phyloP scores from a whole-genome alignment of 2,797 vertebrate genomes.

The Melanotaenia pygmaea region DNA sequence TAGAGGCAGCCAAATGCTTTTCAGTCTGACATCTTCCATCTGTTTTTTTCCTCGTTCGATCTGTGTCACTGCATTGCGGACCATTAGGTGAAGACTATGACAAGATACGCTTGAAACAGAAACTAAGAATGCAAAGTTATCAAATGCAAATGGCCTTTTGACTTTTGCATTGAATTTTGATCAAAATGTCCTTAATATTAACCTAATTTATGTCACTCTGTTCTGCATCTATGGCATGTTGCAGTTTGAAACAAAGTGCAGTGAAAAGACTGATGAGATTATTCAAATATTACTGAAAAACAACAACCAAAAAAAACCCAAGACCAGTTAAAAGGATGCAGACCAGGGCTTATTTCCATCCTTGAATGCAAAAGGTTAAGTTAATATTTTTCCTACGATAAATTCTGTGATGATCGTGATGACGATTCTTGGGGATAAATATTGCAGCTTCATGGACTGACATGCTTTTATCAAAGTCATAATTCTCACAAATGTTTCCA shows the following conservation, averaged over 20 bases:
- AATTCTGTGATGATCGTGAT: background rate
- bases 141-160: background rate
- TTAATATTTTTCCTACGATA: background rate
- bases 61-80: constrained; percentile 2
- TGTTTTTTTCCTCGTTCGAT: constrained; percentile 19
- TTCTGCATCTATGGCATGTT: background rate
- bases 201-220: background rate
- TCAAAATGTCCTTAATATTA: background rate
- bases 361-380: too few species aligned
- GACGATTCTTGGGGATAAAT: background rate
- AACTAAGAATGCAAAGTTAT: background rate
- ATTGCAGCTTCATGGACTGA: background rate
- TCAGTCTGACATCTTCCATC: constrained; percentile 30
- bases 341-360: too few species aligned
- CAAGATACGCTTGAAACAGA: background rate
- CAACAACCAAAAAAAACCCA: too few species aligned
- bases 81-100: background rate
- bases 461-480: background rate
- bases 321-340: too few species aligned
- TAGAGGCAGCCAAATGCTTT: constrained; percentile 16
- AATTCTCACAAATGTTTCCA: background rate
- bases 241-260: background rate
- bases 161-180: background rate
- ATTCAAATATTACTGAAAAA: too few species aligned
- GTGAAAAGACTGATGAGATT: too few species aligned